Conservation (phyloP, 1,140 invertebrate species). For the Formica selysi region DNA sequence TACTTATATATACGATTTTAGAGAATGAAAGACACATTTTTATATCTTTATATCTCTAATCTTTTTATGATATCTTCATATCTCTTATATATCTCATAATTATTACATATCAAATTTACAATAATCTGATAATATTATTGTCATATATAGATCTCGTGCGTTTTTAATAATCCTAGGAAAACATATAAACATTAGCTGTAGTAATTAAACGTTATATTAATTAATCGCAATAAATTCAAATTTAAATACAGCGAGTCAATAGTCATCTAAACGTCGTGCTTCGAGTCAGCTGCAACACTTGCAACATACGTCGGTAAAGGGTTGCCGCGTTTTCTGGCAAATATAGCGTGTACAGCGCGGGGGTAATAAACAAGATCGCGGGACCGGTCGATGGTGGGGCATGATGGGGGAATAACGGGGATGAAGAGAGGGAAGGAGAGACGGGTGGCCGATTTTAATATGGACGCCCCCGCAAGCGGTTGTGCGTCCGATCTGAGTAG, state of each 20-base stretch:
- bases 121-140: no score
- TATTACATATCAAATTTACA: not conserved
- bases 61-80: no score
- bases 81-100: no score
- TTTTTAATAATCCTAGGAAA: not conserved
- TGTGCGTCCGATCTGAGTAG: conserved; percentile 80
- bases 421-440: conserved; percentile 56
- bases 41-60: no score
- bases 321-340: conserved; percentile 70
- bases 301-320: conserved; percentile 33
- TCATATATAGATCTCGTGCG: not conserved
- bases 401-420: conserved; percentile 36
- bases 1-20: not conserved
- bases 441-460: conserved; percentile 80
- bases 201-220: not conserved
- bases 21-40: not conserved
- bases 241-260: not conserved
- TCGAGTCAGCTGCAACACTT: not conserved
- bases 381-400: conserved; percentile 62
- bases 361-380: conserved; percentile 77
- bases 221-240: not conserved
- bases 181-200: not conserved
- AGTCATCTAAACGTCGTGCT: not conserved
- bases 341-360: conserved; percentile 53
- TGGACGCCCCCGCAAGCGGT: conserved; percentile 83